These are phyloP conservation scores for Bettongia penicillata DNA, from an alignment of 2,113 vertebrate genomes.

Conservation along the genomic window DNA sequence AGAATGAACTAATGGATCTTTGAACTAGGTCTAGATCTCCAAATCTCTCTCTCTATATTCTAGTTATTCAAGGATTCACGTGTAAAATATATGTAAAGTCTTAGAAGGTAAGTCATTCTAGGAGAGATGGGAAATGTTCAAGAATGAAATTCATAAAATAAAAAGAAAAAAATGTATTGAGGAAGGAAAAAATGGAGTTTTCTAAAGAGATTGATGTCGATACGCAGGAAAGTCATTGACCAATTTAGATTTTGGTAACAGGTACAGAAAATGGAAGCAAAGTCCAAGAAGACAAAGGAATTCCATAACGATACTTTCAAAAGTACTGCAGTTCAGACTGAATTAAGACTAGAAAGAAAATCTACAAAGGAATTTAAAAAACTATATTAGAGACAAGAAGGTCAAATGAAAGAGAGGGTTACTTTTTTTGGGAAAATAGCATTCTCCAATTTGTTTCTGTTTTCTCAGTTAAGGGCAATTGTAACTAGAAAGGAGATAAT, in stretches of 20 bases:
- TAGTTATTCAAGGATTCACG: not conserved
- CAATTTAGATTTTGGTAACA: not conserved
- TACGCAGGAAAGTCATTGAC: not conserved
- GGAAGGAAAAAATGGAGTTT: not conserved
- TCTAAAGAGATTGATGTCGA: not conserved
- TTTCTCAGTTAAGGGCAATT: not conserved
- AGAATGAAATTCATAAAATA: not conserved
- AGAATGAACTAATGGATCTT: not conserved
- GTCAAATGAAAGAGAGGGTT: not conserved
- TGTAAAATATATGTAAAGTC: not conserved
- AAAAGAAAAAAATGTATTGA: not conserved
- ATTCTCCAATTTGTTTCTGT: not conserved
- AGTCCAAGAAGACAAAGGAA: not conserved
- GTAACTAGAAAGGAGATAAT: not conserved
- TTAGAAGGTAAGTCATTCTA: not conserved
- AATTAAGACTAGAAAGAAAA: not conserved
- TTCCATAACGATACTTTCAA: not conserved
- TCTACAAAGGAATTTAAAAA: not conserved
- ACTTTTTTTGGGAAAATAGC: not conserved
- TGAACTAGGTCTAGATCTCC: not conserved
- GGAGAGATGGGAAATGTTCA: not conserved
- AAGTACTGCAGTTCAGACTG: not conserved
- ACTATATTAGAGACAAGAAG: not conserved
- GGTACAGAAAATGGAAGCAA: not conserved
- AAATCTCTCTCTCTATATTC: not conserved